phyloP scores from a whole-genome alignment of 1,140 invertebrate genomes.

The Radopholus similis region DNA sequence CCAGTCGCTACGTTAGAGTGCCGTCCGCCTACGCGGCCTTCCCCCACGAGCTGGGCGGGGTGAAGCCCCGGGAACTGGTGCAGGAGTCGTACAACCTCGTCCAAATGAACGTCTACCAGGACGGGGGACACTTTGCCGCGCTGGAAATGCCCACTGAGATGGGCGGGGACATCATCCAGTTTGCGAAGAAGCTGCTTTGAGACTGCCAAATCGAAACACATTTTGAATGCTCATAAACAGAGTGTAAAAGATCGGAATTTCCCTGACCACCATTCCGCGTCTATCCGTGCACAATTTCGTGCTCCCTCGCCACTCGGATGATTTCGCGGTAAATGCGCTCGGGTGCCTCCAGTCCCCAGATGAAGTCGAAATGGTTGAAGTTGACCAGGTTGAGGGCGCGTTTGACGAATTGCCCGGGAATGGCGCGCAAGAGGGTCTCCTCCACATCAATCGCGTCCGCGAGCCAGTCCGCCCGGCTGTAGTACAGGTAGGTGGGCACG shows the following conservation, averaged over 20 bases:
- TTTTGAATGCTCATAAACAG: background rate
- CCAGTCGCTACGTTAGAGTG: conserved; percentile 26
- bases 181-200: conserved; percentile 24
- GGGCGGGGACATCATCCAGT: conserved; percentile 33
- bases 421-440: conserved; percentile 29
- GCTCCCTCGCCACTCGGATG: conserved; percentile 15
- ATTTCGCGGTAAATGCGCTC: conserved; percentile 47
- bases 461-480: conserved; percentile 47
- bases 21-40: conserved; percentile 41
- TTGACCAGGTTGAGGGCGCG: conserved; percentile 22
- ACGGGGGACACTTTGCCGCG: conserved; percentile 44
- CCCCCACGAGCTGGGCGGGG: conserved; percentile 27
- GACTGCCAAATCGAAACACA: background rate
- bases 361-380: conserved; percentile 54
- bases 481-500: conserved; percentile 48
- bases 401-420: conserved; percentile 38
- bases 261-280: background rate
- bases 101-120: conserved; percentile 33
- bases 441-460: conserved; percentile 39
- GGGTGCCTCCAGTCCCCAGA: conserved; percentile 43
- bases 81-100: conserved; percentile 23
- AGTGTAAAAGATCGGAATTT: background rate
- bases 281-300: background rate
- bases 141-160: conserved; percentile 35
- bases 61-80: conserved; percentile 21